phyloP scores from a whole-genome alignment of 2,888 invertebrate genomes.

The Dione vanillae region DNA sequence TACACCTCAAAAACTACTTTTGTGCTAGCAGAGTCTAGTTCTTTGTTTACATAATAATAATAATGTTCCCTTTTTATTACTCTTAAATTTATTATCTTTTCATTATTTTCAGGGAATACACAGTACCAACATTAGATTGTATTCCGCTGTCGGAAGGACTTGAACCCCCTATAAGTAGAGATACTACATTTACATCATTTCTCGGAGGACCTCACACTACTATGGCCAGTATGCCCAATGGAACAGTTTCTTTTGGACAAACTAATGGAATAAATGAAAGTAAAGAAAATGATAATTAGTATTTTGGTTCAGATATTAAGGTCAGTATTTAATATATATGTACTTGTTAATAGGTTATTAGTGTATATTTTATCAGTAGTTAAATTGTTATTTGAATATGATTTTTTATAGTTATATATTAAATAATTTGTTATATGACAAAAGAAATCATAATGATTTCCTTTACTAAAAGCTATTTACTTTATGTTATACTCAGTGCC shows the following conservation, averaged over 20 bases:
- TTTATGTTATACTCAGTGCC: no score
- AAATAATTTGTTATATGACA: not conserved
- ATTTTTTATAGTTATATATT: not conserved
- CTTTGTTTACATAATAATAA: no score
- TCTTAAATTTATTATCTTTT: not conserved
- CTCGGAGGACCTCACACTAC: slow-evolving; percentile 72
- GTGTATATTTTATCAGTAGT: not conserved
- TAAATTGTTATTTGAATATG: not conserved
- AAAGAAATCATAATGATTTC: no score
- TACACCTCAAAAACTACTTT: no score
- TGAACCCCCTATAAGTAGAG: slow-evolving; percentile 80
- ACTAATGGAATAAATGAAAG: slow-evolving; percentile 49
- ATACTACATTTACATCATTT: slow-evolving; percentile 81
- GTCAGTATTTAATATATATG: slow-evolving; percentile 6
- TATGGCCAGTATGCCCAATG: slow-evolving; percentile 60
- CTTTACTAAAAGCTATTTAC: no score
- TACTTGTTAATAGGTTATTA: not conserved
- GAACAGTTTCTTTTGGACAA: slow-evolving; percentile 56
- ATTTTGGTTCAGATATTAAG: not conserved
- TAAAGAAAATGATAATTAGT: slow-evolving; percentile 40
- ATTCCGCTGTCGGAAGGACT: slow-evolving; percentile 76
- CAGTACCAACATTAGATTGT: slow-evolving; percentile 79
- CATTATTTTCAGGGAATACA: slow-evolving; percentile 70
- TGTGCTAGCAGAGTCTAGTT: no score
- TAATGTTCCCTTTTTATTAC: no score